Base-by-base conservation (phyloP, 1,140 invertebrate genomes). In the Apis florea region DNA sequence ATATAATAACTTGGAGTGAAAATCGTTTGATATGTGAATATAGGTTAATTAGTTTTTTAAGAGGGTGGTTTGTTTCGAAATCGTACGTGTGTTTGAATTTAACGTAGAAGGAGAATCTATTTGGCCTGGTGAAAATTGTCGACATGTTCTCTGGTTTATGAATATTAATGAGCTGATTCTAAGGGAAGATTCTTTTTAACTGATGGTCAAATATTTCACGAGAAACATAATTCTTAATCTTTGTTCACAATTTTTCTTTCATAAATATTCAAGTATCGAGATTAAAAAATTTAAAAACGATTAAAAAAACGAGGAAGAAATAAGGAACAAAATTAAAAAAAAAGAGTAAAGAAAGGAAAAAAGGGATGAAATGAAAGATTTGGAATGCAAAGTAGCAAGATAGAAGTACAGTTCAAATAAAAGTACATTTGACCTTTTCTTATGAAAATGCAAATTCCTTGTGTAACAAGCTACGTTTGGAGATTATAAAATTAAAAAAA, bases 401-500 rank as follows among this genome's bases (percentile, higher is more conserved):
- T 69, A 47, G 15, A 69, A 69, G 40, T 47, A n/a, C 31, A 40
- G 31, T 40, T 0, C 31, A 40, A 40, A 5, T 40, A 40, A 40
- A 49, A 69, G 67, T 47, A 40, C n/a, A 10, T 69, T 24, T 49
- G 67, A 69, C 68, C 68, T 53, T 70, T 19, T 53, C 49, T 17
- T 53, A 26, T 26, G 24, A 53, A 70, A 70, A 70, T 70, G 68
- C 47, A 70, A 70, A 70, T 70, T 53, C 5, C n/a, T 53, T 4
- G 2, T 19, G 15, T 53, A 26, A 70, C 10, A 26, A 11, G 17
- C 11, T 2, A 53, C 1, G 12, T 26, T 12, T 5, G 24, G n/a
- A 26, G 47, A 24, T 51, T 19, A 24, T 70, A 19, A 19, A 53
- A 26, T 51, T 53, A 19, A 5, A 1, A 21, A 53, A 47, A 6